Percentiles rank a stretch among this genome's conserved stretches.
These are phyloP conservation scores for Drosophila prolongata DNA, from an alignment of 2,888 invertebrate genomes.

Conservation along the genomic window DNA sequence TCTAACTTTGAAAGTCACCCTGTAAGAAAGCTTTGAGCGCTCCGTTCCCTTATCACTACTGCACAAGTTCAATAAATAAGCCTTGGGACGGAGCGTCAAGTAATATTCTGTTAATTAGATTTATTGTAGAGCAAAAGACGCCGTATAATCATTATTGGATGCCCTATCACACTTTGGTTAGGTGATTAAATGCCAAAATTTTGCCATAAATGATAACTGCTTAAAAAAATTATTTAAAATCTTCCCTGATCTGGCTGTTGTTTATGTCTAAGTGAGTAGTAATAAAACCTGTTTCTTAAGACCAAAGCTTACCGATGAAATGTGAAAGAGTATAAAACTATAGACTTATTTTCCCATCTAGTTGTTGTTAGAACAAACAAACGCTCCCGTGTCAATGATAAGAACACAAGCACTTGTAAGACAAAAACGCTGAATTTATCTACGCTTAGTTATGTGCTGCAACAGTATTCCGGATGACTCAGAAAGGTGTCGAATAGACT, in stretches of 20 bases:
- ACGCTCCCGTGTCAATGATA: constrained; percentile 35
- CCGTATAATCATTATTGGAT: background rate
- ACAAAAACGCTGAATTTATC: constrained; percentile 31
- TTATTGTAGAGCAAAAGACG: constrained; percentile 21
- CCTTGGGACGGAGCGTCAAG: constrained; percentile 27
- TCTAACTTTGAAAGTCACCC: constrained; percentile 19
- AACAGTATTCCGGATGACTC: constrained; percentile 24
- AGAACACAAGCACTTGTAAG: constrained; percentile 30
- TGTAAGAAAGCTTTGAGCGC: constrained; percentile 25
- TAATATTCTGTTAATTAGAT: constrained; percentile 44
- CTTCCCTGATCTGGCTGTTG: background rate
- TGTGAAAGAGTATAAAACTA: constrained; percentile 3
- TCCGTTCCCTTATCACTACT: constrained; percentile 47
- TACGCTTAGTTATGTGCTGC: constrained; percentile 30
- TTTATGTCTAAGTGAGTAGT: background rate
- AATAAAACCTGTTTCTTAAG: constrained; percentile 3
- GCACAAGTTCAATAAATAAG: constrained; percentile 60
- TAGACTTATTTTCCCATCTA: background rate
- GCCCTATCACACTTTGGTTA: constrained; percentile 4
- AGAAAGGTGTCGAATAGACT: background rate
- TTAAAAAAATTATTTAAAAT: background rate
- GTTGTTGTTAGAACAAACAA: constrained; percentile 29
- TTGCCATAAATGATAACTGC: background rate
- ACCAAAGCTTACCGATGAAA: constrained; percentile 1
- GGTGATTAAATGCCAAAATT: background rate